Evolutionary conservation across 2,888 invertebrate genomes (phyloP).

Genomic region (Thereva nobilitata): DNA sequence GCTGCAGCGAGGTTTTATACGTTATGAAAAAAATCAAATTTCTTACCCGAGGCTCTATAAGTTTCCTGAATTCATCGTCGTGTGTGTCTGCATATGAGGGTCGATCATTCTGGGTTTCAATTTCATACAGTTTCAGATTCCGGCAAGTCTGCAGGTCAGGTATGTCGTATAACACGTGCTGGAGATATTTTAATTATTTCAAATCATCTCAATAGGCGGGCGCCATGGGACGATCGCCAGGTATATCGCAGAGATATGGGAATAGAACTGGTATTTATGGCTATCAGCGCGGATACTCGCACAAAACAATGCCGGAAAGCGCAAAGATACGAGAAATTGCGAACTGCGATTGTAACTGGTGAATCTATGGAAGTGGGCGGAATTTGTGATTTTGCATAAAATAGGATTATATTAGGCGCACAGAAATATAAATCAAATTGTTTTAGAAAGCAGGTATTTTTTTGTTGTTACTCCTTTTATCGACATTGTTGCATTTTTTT

Average conservation of each 20-base stretch:
- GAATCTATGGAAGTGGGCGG: too few species aligned
- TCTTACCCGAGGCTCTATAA: constrained; percentile 5
- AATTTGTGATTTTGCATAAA: too few species aligned
- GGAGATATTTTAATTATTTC: constrained; percentile 42
- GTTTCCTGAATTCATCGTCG: constrained; percentile 21
- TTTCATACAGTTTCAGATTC: constrained; percentile 8
- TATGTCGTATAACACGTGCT: constrained; percentile 40
- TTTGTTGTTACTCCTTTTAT: too few species aligned
- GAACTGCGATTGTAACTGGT: too few species aligned
- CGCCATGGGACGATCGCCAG: constrained; percentile 23
- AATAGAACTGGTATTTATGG: constrained; percentile 29
- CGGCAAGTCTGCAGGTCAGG: constrained; percentile 18
- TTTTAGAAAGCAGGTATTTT: too few species aligned
- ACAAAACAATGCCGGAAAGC: too few species aligned
- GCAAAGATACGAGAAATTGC: too few species aligned
- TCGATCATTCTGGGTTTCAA: constrained; percentile 7
- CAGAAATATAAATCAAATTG: too few species aligned
- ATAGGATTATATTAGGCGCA: too few species aligned
- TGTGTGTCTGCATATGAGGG: constrained; percentile 23
- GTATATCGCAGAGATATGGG: constrained; percentile 31
- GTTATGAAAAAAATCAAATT: constrained; percentile 1
- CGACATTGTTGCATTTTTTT: too few species aligned
- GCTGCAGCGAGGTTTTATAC: background rate
- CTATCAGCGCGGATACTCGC: background rate
- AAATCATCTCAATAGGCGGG: constrained; percentile 28